phyloP scores from a whole-genome alignment of 1,140 invertebrate species.

The Chironomus striatipennis region DNA sequence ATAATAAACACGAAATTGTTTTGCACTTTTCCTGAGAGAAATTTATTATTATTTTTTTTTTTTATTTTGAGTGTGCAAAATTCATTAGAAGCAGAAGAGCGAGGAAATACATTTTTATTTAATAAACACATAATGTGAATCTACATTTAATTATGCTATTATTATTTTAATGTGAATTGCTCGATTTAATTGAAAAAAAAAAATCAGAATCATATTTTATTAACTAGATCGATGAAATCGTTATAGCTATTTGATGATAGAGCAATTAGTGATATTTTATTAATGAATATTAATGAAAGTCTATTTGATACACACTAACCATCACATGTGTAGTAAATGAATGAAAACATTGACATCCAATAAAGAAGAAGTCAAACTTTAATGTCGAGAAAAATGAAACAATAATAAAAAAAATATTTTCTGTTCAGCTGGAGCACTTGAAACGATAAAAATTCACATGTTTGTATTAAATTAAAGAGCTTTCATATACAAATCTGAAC shows the following conservation, averaged over 20 bases:
- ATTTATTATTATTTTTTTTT: no score
- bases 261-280: slow-evolving; percentile 2
- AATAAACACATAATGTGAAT: no score
- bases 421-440: neutral
- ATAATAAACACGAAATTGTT: no score
- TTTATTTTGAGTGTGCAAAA: no score
- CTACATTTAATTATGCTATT: no score
- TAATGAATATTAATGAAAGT: neutral
- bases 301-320: neutral
- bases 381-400: neutral
- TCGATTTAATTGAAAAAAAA: no score
- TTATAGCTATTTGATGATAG: slow-evolving; percentile 5
- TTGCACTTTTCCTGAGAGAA: no score
- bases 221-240: neutral
- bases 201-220: no score
- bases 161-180: no score
- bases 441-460: no score
- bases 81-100: no score
- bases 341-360: neutral
- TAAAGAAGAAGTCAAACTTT: neutral
- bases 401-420: neutral
- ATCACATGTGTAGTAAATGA: neutral
- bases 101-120: no score
- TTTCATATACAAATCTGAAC: neutral
- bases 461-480: neutral